Conservation (phyloP, 2,113 vertebrate species). For the Atherinomorus stipes region DNA sequence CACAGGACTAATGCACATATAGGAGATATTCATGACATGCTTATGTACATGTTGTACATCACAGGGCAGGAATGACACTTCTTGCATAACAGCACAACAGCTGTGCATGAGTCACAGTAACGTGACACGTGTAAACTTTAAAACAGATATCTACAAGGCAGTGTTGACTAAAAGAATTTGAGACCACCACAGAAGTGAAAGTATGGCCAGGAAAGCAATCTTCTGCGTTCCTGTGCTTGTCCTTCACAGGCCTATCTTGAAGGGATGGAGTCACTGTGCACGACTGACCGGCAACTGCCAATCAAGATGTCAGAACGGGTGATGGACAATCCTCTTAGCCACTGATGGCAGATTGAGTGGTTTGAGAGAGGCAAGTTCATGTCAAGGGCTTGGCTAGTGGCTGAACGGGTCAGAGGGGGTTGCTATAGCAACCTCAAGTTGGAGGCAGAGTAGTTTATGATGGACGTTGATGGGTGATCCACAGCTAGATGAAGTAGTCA, state of each 20-base stretch:
- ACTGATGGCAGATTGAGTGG: constrained; percentile 63
- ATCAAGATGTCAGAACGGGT: constrained; percentile 54
- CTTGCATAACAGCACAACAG: constrained; percentile 12
- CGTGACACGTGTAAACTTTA: constrained; percentile 37
- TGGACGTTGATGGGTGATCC: constrained; percentile 44
- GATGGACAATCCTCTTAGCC: constrained; percentile 64
- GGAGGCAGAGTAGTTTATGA: constrained; percentile 46
- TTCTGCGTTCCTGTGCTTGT: constrained; percentile 21
- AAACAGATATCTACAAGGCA: constrained; percentile 30
- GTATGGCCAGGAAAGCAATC: constrained; percentile 14
- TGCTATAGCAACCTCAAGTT: constrained; percentile 66
- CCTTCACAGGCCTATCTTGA: constrained; percentile 33
- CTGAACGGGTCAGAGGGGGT: constrained; percentile 47
- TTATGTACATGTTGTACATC: constrained; percentile 57
- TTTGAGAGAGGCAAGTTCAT: constrained; percentile 61
- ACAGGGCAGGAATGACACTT: constrained; percentile 21
- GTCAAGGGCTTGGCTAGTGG: constrained; percentile 60
- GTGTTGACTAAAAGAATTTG: constrained; percentile 12
- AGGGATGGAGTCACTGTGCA: constrained; percentile 31
- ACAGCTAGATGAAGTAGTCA: constrained; percentile 33
- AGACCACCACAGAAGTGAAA: constrained; percentile 9
- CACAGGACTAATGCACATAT: constrained; percentile 46
- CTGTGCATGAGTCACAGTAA: constrained; percentile 39
- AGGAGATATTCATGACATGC: constrained; percentile 44
- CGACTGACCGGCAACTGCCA: constrained; percentile 52